A percentile compares a stretch with the other conserved stretches of the same genome.
These are phyloP conservation scores for Platycheirus rosarum DNA, from an alignment of 2,888 invertebrate genomes.

Conservation along the genomic window DNA sequence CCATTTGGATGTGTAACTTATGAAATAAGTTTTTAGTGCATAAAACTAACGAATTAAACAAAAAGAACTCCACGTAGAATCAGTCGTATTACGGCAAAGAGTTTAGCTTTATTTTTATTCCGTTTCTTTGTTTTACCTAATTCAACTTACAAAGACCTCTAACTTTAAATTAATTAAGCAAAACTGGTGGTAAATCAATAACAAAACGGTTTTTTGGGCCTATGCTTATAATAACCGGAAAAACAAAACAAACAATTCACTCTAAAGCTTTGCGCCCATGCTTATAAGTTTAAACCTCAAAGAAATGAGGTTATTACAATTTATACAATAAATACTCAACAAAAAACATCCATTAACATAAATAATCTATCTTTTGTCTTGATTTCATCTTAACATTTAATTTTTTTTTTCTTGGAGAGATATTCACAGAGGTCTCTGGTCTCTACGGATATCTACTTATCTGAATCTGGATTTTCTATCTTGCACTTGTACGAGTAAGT, in stretches of 20 bases:
- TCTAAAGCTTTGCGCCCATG: not conserved
- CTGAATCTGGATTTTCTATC: not conserved
- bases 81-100: constrained; percentile 3
- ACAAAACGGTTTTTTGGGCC: constrained; percentile 47
- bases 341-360: constrained; percentile 57
- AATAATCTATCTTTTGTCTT: constrained; percentile 60
- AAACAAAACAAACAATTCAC: constrained; percentile 3
- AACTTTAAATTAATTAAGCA: constrained; percentile 38
- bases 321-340: not conserved
- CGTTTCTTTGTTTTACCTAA: constrained; percentile 41
- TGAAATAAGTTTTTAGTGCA: constrained; percentile 73
- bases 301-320: not conserved
- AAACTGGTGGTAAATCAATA: constrained; percentile 32
- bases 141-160: constrained; percentile 6
- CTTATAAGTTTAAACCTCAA: not conserved
- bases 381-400: constrained; percentile 30
- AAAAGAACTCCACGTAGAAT: constrained; percentile 57
- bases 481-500: constrained; percentile 48
- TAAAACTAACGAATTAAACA: constrained; percentile 42
- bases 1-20: constrained; percentile 62
- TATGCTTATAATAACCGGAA: constrained; percentile 44
- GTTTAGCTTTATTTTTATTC: constrained; percentile 1
- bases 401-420: constrained; percentile 6
- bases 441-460: no score
- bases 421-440: constrained; percentile 12